phyloP scores from a whole-genome alignment of 2,797 vertebrate species.

The Gymnothorax reevesii region DNA sequence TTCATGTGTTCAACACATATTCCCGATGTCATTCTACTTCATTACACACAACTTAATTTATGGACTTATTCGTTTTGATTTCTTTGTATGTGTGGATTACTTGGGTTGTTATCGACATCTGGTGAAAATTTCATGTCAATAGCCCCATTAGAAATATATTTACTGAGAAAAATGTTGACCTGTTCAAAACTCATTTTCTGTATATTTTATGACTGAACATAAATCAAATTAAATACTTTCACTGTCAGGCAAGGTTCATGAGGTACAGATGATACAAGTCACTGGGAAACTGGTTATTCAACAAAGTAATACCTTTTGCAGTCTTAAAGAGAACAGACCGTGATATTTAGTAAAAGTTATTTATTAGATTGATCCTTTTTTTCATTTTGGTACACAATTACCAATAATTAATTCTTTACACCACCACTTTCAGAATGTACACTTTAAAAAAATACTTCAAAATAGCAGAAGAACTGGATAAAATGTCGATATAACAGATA shows the following conservation, averaged over 20 bases:
- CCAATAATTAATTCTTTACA: conserved; percentile 30
- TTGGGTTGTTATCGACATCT: too few species aligned
- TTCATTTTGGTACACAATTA: conserved; percentile 35
- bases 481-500: conserved; percentile 12
- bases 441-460: conserved; percentile 19
- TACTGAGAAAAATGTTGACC: too few species aligned
- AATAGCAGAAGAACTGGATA: conserved; percentile 19
- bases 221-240: background rate
- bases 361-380: conserved; percentile 47
- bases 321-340: background rate
- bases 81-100: too few species aligned
- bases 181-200: too few species aligned
- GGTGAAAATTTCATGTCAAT: too few species aligned
- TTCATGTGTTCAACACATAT: too few species aligned
- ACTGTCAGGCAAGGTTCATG: background rate
- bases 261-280: background rate
- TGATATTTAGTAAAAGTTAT: conserved; percentile 44
- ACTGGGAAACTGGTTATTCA: background rate
- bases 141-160: too few species aligned
- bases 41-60: too few species aligned
- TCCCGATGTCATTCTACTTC: too few species aligned
- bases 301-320: background rate
- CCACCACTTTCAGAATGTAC: conserved; percentile 28
- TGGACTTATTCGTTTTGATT: too few species aligned
- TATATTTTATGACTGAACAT: background rate